These are phyloP conservation scores for Sminthurinus signatus DNA, from an alignment of 1,140 invertebrate genomes.

Conservation along the genomic window DNA sequence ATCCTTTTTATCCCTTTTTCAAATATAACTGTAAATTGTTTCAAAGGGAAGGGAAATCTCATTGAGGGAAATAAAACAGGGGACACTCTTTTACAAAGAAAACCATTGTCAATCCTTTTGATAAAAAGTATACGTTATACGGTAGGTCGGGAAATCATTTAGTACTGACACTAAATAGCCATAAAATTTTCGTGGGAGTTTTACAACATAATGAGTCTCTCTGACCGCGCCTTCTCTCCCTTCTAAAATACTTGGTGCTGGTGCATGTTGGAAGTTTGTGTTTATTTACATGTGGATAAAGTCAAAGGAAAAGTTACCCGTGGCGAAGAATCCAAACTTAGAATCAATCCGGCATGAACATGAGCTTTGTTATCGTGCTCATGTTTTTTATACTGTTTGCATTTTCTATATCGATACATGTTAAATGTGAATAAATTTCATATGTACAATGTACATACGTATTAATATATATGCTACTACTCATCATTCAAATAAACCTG, in stretches of 20 bases:
- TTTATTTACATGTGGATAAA: background rate
- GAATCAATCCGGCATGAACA: background rate
- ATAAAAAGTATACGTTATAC: no score
- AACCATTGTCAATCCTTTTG: no score
- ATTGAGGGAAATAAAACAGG: no score
- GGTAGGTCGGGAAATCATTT: constrained; percentile 29
- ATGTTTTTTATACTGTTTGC: background rate
- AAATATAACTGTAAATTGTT: no score
- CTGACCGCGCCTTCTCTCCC: constrained; percentile 32
- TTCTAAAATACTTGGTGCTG: constrained; percentile 19
- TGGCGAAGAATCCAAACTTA: background rate
- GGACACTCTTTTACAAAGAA: no score
- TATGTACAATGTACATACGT: background rate
- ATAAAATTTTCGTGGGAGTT: constrained; percentile 35
- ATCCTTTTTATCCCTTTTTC: no score
- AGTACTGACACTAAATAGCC: constrained; percentile 26
- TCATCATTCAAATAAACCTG: background rate
- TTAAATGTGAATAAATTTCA: background rate
- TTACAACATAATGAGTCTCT: constrained; percentile 33
- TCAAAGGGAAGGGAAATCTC: no score
- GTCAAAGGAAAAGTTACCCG: background rate
- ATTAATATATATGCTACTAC: background rate
- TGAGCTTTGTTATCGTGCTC: background rate
- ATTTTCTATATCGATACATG: background rate
- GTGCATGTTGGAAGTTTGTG: constrained; percentile 13